Base-by-base conservation (phyloP, 2,113 vertebrate genomes). In the Melanostigma gelatinosum region DNA sequence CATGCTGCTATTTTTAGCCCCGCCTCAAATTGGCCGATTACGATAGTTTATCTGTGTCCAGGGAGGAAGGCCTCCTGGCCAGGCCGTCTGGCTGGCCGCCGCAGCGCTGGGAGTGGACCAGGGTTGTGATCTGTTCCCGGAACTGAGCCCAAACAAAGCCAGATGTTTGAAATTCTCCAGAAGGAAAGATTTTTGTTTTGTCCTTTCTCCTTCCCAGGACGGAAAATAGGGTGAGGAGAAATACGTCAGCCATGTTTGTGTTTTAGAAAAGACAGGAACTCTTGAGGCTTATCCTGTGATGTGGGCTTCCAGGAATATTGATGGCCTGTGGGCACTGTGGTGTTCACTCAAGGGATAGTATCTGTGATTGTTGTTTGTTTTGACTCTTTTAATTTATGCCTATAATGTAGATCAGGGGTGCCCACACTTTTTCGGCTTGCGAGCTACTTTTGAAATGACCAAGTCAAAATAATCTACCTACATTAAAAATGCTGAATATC, bases 111-210 rank as follows among this genome's bases (percentile, higher is more conserved):
- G 80, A 87, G 83, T 75, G 83, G 79, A 60, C 85, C 76, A 74
- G 8, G 69, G 76, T 69, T 78, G 73, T 58, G 79, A 80, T 83
- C 70, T 36, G 11, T 94, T 94, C 91, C 92, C 76, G 80, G 90
- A 91, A 91, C 86, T 66, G 50, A 71, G 65, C 69, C 70, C 87
- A 88, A 63, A 86, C 78, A 61, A 80, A 86, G 70, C 80, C 92
- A 94, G 91, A 94, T 94, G 93, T 93, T 88, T 93, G 63, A 89
- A 88, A 91, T 89, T 90, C 90, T 90, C 75, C 5, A 85, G 57
- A 80, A 90, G 68, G 42, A 81, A 67, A 67, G 64, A 0, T 48
- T 74, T 63, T 77, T 74, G 44, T 77, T 80, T 83, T 72, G 78
- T 80, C 44, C 69, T 42, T n/a, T 68, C 6, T 85, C 36, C 12